phyloP scores from a whole-genome alignment of 2,888 invertebrate species.

The Chrysodeixis includens region DNA sequence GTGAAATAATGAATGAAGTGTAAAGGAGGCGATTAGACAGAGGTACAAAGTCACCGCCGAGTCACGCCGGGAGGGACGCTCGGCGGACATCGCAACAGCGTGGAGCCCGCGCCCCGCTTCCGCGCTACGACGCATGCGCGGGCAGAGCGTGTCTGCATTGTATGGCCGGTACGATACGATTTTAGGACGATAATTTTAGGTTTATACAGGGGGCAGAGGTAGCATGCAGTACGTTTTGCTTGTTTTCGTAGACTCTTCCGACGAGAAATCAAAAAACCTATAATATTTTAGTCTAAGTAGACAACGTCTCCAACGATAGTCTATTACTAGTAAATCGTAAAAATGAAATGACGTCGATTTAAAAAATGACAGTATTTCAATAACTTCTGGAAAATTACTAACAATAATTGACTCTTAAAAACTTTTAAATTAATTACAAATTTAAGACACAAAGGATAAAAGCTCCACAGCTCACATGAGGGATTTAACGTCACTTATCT shows the following conservation, averaged over 20 bases:
- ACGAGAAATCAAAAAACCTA: too few relatives aligned
- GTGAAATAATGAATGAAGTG: background rate
- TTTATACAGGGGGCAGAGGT: too few relatives aligned
- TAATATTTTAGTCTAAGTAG: too few relatives aligned
- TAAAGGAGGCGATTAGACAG: background rate
- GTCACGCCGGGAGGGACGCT: slow-evolving; percentile 32
- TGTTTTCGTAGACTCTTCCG: too few relatives aligned
- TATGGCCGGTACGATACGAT: background rate
- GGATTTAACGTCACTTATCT: slow-evolving; percentile 7
- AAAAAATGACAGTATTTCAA: too few relatives aligned
- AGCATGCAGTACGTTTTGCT: too few relatives aligned
- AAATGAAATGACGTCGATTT: too few relatives aligned
- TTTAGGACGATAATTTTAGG: background rate
- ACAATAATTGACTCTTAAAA: too few relatives aligned
- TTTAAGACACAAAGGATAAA: background rate
- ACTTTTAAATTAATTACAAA: background rate
- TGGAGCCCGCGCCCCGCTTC: slow-evolving; percentile 37
- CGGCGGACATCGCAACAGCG: slow-evolving; percentile 49
- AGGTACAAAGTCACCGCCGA: slow-evolving; percentile 17
- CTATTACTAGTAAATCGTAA: too few relatives aligned
- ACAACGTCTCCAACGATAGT: too few relatives aligned
- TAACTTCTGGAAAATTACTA: too few relatives aligned
- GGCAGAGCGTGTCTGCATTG: slow-evolving; percentile 30
- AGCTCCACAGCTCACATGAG: background rate
- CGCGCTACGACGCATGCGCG: slow-evolving; percentile 41